A percentile compares a stretch with the other conserved stretches of the same genome.
These are phyloP conservation scores for Ammodytes dubius DNA, from an alignment of 2,113 vertebrate genomes.

Conservation along the genomic window DNA sequence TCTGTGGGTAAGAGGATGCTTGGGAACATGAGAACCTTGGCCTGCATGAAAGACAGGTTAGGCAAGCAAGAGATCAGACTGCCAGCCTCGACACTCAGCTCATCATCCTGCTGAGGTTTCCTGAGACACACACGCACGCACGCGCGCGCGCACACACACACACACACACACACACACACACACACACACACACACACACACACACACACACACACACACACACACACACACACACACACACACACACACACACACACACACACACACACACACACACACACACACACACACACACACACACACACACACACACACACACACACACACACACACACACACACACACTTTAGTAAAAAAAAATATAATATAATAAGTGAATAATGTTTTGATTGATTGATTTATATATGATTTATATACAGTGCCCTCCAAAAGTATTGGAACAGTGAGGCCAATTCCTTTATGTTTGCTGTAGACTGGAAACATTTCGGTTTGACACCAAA, in stretches of 20 bases:
- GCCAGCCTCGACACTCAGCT: conserved; percentile 89
- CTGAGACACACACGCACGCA: conserved; percentile 71
- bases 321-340: conserved; percentile 7
- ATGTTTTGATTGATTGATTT: too few relatives aligned
- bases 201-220: background rate
- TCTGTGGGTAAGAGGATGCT: conserved; percentile 82
- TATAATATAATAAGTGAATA: too few relatives aligned
- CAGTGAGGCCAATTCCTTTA: too few relatives aligned
- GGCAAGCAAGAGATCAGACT: conserved; percentile 89
- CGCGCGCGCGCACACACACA: background rate
- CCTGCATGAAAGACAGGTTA: conserved; percentile 92
- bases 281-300: conserved; percentile 1
- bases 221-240: background rate
- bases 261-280: conserved; percentile 4
- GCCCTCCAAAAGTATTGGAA: too few relatives aligned
- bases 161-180: conserved; percentile 7
- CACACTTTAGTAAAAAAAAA: background rate
- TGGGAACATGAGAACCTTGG: conserved; percentile 94
- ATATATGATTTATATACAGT: too few relatives aligned
- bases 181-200: conserved; percentile 9
- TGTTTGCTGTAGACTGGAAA: too few relatives aligned
- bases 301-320: background rate
- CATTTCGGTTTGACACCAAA: too few relatives aligned
- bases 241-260: conserved; percentile 12
- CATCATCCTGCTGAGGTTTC: conserved; percentile 87